Evolutionary conservation across 2,113 vertebrate genomes (phyloP).

Genomic region (Hippolais icterina): DNA sequence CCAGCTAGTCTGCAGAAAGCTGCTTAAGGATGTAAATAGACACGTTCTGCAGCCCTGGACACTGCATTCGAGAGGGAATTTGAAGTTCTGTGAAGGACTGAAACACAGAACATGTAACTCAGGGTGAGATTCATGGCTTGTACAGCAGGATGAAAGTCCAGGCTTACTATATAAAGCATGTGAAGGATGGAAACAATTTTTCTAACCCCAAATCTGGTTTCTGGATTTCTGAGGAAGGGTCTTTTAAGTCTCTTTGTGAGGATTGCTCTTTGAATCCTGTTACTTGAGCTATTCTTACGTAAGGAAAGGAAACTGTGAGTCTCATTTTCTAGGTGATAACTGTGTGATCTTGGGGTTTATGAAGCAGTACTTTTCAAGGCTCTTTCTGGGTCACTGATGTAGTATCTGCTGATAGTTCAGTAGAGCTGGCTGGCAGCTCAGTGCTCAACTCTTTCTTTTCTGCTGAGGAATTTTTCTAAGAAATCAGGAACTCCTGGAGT

Average conservation of each 20-base stretch:
- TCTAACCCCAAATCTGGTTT: slow-evolving; percentile 6
- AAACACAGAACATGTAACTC: background rate
- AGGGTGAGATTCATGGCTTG: background rate
- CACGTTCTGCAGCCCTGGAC: background rate
- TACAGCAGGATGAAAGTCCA: background rate
- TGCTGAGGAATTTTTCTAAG: background rate
- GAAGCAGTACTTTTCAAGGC: background rate
- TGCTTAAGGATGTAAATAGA: background rate
- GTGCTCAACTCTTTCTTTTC: background rate
- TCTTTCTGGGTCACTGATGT: background rate
- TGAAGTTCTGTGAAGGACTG: background rate
- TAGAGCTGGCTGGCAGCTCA: background rate
- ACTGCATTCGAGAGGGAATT: background rate
- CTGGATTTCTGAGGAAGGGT: background rate
- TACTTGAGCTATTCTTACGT: background rate
- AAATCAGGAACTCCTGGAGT: background rate
- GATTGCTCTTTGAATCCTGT: background rate
- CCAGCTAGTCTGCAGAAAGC: background rate
- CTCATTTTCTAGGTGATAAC: slow-evolving; percentile 4
- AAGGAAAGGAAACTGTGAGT: background rate
- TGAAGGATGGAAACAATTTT: background rate
- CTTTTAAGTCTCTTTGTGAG: background rate
- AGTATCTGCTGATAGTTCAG: background rate
- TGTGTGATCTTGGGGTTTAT: background rate
- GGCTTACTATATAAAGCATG: background rate